Percentiles rank a stretch among this genome's conserved stretches.
phyloP scores from a whole-genome alignment of 1,140 invertebrate species.

The Tetramorium parvispinum region DNA sequence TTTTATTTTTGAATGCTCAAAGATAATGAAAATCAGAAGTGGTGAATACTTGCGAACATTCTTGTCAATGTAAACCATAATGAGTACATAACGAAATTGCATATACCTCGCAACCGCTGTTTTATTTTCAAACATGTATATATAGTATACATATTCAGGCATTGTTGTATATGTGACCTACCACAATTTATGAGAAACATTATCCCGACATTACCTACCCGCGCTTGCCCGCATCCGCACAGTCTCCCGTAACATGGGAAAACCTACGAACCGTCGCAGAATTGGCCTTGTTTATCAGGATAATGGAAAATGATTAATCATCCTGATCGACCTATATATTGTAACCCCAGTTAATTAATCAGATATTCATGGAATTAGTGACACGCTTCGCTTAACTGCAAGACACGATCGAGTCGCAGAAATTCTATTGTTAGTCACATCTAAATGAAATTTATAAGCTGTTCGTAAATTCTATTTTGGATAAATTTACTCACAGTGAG shows the following conservation, averaged over 20 bases:
- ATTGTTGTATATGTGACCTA: constrained; percentile 70
- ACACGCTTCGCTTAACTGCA: constrained; percentile 76
- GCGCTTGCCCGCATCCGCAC: constrained; percentile 52
- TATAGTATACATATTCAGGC: neutral
- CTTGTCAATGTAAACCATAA: constrained; percentile 38
- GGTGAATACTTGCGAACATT: neutral
- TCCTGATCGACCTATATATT: constrained; percentile 60
- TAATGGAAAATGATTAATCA: constrained; percentile 81
- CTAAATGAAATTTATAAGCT: constrained; percentile 58
- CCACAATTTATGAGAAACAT: constrained; percentile 84
- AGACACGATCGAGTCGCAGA: constrained; percentile 43
- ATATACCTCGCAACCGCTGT: constrained; percentile 28
- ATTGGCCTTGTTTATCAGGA: constrained; percentile 76
- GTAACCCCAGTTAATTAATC: constrained; percentile 83
- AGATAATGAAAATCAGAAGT: neutral
- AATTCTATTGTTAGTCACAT: constrained; percentile 40
- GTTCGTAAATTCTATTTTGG: constrained; percentile 23
- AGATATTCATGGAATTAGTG: constrained; percentile 84
- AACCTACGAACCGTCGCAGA: constrained; percentile 68
- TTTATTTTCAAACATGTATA: constrained; percentile 45
- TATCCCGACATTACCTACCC: constrained; percentile 84
- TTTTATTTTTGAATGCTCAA: neutral
- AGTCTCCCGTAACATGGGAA: constrained; percentile 42
- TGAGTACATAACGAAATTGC: constrained; percentile 64
- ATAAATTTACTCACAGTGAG: neutral